Evolutionary conservation across 2,113 vertebrate genomes (phyloP).

Genomic region (Gavia stellata): DNA sequence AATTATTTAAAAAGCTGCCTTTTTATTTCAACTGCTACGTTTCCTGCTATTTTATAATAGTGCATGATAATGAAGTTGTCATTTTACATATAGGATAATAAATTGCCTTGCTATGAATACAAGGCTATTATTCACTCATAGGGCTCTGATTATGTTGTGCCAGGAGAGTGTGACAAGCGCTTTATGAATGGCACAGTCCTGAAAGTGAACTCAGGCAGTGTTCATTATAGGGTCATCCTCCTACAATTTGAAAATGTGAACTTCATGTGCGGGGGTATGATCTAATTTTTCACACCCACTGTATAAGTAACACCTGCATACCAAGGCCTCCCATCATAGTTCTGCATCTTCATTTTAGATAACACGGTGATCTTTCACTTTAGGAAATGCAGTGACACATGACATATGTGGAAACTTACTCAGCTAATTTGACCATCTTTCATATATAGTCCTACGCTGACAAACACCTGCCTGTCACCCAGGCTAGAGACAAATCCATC

Average conservation of each 20-base stretch:
- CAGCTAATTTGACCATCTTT: constrained; percentile 50
- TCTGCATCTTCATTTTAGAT: constrained; percentile 14
- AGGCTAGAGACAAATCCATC: not conserved
- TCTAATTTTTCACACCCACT: constrained; percentile 19
- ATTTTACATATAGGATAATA: constrained; percentile 43
- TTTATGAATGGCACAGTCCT: constrained; percentile 17
- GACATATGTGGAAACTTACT: constrained; percentile 32
- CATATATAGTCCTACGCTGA: not conserved
- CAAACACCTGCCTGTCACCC: constrained; percentile 36
- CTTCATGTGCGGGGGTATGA: not conserved
- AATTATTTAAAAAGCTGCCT: constrained; percentile 4
- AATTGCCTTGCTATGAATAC: constrained; percentile 23
- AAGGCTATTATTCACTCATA: constrained; percentile 7
- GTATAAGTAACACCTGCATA: not conserved
- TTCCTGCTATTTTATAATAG: constrained; percentile 8
- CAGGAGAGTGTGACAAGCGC: not conserved
- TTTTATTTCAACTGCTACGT: constrained; percentile 34
- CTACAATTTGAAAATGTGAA: not conserved
- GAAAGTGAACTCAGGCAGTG: constrained; percentile 13
- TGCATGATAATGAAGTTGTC: constrained; percentile 42
- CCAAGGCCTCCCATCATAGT: not conserved
- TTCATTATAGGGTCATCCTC: constrained; percentile 20
- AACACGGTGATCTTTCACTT: not conserved
- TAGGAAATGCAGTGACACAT: constrained; percentile 9
- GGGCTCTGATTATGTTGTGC: constrained; percentile 14